phyloP scores from a whole-genome alignment of 1,140 invertebrate species.

The Aplysia californica region DNA sequence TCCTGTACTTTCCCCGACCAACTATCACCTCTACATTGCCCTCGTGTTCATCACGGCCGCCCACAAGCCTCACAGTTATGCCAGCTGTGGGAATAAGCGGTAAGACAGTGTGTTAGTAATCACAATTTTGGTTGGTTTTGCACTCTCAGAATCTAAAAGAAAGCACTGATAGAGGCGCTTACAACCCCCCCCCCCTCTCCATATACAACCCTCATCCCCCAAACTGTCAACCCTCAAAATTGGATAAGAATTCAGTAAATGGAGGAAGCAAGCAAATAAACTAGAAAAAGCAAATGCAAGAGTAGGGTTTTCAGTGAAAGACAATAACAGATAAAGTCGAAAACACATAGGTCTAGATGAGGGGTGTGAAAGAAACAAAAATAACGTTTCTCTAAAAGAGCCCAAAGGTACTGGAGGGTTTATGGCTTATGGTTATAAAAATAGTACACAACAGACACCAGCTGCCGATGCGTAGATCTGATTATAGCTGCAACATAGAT shows the following conservation, averaged over 20 bases:
- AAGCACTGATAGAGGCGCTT: neutral
- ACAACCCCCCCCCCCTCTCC: neutral
- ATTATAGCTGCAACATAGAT: too few species aligned
- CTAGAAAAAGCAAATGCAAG: too few species aligned
- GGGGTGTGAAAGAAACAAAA: too few species aligned
- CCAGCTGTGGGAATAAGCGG: neutral
- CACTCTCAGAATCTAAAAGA: neutral
- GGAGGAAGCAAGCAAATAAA: neutral
- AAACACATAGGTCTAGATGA: too few species aligned
- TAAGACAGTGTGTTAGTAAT: neutral
- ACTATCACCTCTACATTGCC: conserved; percentile 42
- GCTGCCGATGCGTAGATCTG: too few species aligned
- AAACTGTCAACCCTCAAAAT: neutral
- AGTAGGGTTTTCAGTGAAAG: too few species aligned
- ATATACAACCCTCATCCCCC: neutral
- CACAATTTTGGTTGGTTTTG: neutral
- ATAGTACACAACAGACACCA: too few species aligned
- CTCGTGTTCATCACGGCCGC: conserved; percentile 4
- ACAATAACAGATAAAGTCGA: too few species aligned
- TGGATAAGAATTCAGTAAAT: neutral
- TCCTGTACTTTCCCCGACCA: conserved; percentile 32
- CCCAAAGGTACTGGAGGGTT: too few species aligned
- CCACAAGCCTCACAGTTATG: neutral
- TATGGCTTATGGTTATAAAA: too few species aligned
- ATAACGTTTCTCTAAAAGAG: too few species aligned